phyloP scores from a whole-genome alignment of 2,888 invertebrate species.

The Bombylius major region DNA sequence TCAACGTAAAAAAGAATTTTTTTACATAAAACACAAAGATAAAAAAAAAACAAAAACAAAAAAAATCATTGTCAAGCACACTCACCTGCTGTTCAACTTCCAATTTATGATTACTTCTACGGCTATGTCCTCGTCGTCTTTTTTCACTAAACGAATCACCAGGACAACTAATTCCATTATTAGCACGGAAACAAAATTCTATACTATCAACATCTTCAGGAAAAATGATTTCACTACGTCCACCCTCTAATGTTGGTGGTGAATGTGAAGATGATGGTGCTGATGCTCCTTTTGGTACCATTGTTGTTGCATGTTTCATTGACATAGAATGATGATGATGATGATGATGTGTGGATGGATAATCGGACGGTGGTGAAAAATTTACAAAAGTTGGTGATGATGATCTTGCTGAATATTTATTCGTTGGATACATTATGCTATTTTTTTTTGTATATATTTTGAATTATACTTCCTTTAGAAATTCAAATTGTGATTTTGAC shows the following conservation, averaged over 20 bases:
- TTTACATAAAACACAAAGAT: too few relatives aligned
- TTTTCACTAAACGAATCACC: conserved; percentile 29
- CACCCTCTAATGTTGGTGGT: conserved; percentile 19
- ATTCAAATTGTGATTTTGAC: too few relatives aligned
- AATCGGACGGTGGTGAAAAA: conserved; percentile 64
- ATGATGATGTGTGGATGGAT: conserved; percentile 42
- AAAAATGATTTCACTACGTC: conserved; percentile 30
- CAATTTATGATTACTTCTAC: conserved; percentile 34
- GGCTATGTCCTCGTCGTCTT: conserved; percentile 28
- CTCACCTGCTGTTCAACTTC: conserved; percentile 34
- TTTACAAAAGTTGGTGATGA: conserved; percentile 45
- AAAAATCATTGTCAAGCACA: too few relatives aligned
- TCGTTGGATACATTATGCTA: conserved; percentile 27
- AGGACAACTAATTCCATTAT: conserved; percentile 23
- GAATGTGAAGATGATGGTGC: conserved; percentile 8
- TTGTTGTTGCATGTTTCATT: conserved; percentile 18
- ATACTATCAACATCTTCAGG: conserved; percentile 35
- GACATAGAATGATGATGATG: conserved; percentile 20
- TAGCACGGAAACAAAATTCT: conserved; percentile 32
- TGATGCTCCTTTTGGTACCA: conserved; percentile 3
- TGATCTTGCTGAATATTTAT: conserved; percentile 29
- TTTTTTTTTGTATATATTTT: neutral
- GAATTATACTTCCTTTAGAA: too few relatives aligned
- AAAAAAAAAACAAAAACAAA: too few relatives aligned
- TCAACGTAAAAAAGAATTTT: too few relatives aligned